Conservation (phyloP, 2,888 invertebrate genomes). For the Platerodrilus igneus region DNA sequence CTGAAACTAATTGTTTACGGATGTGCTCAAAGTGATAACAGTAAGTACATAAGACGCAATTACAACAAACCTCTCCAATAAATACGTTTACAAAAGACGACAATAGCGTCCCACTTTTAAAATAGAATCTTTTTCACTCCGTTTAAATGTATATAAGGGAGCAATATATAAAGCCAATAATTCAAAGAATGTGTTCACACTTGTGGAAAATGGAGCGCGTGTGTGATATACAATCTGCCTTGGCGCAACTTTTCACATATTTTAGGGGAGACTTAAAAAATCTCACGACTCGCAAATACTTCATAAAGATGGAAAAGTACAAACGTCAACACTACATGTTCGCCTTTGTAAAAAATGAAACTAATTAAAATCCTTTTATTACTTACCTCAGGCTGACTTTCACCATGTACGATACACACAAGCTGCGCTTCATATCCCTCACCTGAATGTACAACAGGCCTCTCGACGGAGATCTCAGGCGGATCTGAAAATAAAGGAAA, state of each 20-base stretch:
- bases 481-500: slow-evolving; percentile 54
- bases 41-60: too few species aligned
- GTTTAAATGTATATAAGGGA: too few species aligned
- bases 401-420: slow-evolving; percentile 65
- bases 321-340: background rate
- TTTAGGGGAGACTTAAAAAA: slow-evolving; percentile 20
- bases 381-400: slow-evolving; percentile 63
- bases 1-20: too few species aligned
- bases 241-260: slow-evolving; percentile 23
- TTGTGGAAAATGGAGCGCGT: slow-evolving; percentile 21
- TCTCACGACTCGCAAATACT: too few species aligned
- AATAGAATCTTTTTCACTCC: too few species aligned
- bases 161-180: slow-evolving; percentile 21
- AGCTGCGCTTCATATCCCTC: slow-evolving; percentile 64
- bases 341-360: slow-evolving; percentile 11
- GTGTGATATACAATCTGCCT: slow-evolving; percentile 22
- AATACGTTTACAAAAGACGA: too few species aligned
- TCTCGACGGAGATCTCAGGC: slow-evolving; percentile 58
- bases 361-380: slow-evolving; percentile 18
- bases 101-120: too few species aligned
- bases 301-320: too few species aligned
- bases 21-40: too few species aligned
- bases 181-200: slow-evolving; percentile 21
- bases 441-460: slow-evolving; percentile 61
- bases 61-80: too few species aligned